Percentiles rank a stretch among this genome's conserved stretches.
These are phyloP conservation scores for Heliconius aoede DNA, from an alignment of 2,888 invertebrate genomes.

Conservation along the genomic window DNA sequence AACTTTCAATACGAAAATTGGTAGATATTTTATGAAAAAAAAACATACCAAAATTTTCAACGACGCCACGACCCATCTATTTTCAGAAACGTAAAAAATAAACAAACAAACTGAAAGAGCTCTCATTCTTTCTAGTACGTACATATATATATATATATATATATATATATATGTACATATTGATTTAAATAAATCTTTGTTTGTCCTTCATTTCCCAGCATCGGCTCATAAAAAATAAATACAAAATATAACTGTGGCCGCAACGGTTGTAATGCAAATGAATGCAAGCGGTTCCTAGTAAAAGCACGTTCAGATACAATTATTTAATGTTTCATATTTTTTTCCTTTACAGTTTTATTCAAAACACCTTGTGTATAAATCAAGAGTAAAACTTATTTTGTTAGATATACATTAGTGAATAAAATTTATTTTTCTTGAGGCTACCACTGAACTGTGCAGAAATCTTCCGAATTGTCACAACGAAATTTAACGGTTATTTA, in stretches of 20 bases:
- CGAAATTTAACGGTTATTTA: background rate
- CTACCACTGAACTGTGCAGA: background rate
- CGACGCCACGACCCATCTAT: background rate
- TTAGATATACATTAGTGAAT: background rate
- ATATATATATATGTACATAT: no score
- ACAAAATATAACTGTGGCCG: constrained; percentile 4
- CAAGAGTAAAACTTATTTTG: background rate
- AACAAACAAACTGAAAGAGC: background rate
- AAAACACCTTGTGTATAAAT: background rate
- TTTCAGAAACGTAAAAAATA: background rate
- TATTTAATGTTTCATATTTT: constrained; percentile 1
- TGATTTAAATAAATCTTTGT: background rate
- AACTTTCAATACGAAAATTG: no score
- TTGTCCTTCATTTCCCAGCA: background rate
- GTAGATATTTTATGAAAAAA: no score
- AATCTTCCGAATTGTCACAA: background rate
- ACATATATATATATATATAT: background rate
- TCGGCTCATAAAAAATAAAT: background rate
- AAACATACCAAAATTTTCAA: background rate
- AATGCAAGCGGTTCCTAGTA: constrained; percentile 11
- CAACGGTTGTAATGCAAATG: constrained; percentile 24
- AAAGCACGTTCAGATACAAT: constrained; percentile 11
- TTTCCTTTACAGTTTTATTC: background rate
- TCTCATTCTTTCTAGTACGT: background rate
- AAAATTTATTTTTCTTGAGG: background rate